Evolutionary conservation across 2,113 vertebrate species (phyloP), one percentile per base, ranked within the genome.

Genomic region (Gambusia holbrooki): DNA sequence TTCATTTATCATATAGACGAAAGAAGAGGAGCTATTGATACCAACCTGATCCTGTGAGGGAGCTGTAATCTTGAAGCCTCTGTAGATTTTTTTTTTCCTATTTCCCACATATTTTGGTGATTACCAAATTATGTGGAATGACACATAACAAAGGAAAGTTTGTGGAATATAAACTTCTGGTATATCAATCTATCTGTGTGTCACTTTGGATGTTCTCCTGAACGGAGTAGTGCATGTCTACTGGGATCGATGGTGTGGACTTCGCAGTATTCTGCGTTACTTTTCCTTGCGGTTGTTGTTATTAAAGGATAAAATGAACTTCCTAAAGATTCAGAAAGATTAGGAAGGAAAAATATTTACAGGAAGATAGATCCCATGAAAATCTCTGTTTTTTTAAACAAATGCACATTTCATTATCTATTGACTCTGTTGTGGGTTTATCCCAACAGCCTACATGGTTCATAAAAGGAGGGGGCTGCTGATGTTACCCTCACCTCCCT

Each of bases 401-500:
- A 33, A 69, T 11, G 71, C 63, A 42, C 27, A 19, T 14, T 27
- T 35, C 40, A 11, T n/a, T 33, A 4, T 29, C 42, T 45, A 45
- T 45, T 45, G 13, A 45, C 17, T 45, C 42, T 45, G 42, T 5
- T 17, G 6, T 61, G 28, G 71, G 60, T 77, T 66, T 74, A 60
- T 74, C 73, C 69, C 60, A 29, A 3, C 14, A 30, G 63, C 61
- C 33, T 17, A 3, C 32, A 73, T 33, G 63, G 27, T 32, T 61
- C 74, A 29, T 65, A 71, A 74, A 73, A 71, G 71, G 69, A 67
- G 61, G 22, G 42, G 42, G 42, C 13, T 14, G 30, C 19, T 60
- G 73, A 69, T 75, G 75, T 64, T 64, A 30, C 32, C 74, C 33
- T 74, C 73, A 77, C 69, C 77, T 71, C 30, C 58, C 65, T 77